Evolutionary conservation across 2,113 vertebrate species (phyloP).

Genomic region (Nannobrachium achirus): DNA sequence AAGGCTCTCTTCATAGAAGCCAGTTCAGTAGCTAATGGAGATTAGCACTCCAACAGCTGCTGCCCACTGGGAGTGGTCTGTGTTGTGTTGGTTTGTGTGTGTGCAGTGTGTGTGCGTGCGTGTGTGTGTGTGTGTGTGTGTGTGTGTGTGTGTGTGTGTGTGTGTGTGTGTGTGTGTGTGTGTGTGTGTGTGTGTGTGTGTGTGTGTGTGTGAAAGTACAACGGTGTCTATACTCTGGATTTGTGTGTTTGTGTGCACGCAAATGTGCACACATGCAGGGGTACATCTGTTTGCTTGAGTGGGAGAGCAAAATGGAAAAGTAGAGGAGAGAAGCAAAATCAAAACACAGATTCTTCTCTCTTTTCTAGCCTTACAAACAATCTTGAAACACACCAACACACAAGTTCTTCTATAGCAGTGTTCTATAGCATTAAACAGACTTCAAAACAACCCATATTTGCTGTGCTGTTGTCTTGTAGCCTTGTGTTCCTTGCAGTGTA

Average conservation of each 20-base stretch:
- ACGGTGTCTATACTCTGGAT: conserved; percentile 1
- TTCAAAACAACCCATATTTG: conserved; percentile 15
- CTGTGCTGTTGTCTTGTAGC: too few relatives aligned
- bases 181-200: conserved; percentile 11
- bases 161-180: conserved; percentile 32
- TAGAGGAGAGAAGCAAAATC: conserved; percentile 18
- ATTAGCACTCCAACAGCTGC: conserved; percentile 78
- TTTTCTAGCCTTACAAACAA: too few relatives aligned
- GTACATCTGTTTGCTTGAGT: conserved; percentile 1
- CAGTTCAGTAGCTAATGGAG: conserved; percentile 77
- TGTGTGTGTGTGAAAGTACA: background rate
- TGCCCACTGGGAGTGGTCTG: conserved; percentile 63
- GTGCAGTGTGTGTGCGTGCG: conserved; percentile 28
- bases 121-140: conserved; percentile 46
- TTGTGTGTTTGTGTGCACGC: conserved; percentile 15
- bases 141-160: conserved; percentile 28
- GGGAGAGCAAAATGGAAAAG: conserved; percentile 9
- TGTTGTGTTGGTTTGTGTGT: conserved; percentile 33
- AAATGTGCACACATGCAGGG: background rate
- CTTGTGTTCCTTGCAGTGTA: conserved; percentile 13
- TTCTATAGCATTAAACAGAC: background rate
- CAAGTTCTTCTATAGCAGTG: too few relatives aligned
- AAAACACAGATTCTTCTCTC: too few relatives aligned
- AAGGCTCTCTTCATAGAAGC: conserved; percentile 53
- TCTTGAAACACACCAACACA: too few relatives aligned